Evolutionary conservation across 2,888 invertebrate species (phyloP), one percentile per base, ranked within the genome.

Genomic region (Hetaerina titia): DNA sequence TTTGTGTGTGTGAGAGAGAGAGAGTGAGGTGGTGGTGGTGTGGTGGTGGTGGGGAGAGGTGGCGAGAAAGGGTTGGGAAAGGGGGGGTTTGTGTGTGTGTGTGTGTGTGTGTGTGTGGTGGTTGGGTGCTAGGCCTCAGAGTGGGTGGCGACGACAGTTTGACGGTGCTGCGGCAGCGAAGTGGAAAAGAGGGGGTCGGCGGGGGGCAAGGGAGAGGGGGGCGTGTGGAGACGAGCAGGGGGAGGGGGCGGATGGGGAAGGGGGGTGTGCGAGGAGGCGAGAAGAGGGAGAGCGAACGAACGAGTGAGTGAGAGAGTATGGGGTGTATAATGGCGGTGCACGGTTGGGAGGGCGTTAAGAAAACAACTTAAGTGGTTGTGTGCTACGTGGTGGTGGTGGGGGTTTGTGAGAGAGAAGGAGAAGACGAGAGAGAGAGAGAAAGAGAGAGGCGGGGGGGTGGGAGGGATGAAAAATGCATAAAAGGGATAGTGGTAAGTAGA

Each of bases 101-200:
- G 74, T 25, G 74, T 25, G n/a, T 19, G 15, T 25, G 74, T 25
- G 74, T 74, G 31, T 11, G 81, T 15, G 81, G 60, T 22, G 81
- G 81, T 81, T 31, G 81, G 81, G 81, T 81, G 81, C 81, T 4
- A 25, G 81, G 15, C 31, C 9, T 81, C n/a, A 11, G 81, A 13
- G 31, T n/a, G 25, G 81, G 81, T 22, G 11, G 31, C 31, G 81
- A 81, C 81, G 81, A 81, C 81, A 81, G 25, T 25, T 25, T 81
- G 81, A 81, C 81, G 81, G 81, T 81, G 81, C 81, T 81, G n/a
- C 81, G 81, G 81, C 81, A 81, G 81, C 81, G 25, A 13, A 81
- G 81, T 31, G 81, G 31, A 81, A 81, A 74, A 74, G 25, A 7
- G 19, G 15, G 81, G 31, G 81, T 2, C 0, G 31, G 81, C 25